Conservation (phyloP, 2,113 vertebrate species). For the Theristicus caerulescens region DNA sequence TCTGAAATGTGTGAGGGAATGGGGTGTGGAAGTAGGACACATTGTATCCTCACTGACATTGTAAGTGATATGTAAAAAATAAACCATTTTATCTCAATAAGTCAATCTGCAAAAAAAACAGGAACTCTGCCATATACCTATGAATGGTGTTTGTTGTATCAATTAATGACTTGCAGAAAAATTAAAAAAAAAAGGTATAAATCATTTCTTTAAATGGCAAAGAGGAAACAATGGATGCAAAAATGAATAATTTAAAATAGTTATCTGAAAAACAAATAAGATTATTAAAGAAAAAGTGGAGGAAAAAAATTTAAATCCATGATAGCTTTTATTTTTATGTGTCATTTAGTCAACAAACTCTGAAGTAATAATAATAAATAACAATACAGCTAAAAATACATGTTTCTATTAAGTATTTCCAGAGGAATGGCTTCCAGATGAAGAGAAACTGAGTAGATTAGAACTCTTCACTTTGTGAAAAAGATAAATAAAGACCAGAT, state of each 20-base stretch:
- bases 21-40: not conserved
- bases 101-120: not conserved
- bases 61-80: not conserved
- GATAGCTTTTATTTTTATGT: not conserved
- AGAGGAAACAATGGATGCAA: not conserved
- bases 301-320: not conserved
- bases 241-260: not conserved
- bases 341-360: not conserved
- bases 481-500: not conserved
- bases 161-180: not conserved
- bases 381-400: not conserved
- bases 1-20: not conserved
- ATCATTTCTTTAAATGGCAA: not conserved
- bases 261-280: not conserved
- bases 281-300: not conserved
- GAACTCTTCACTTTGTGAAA: not conserved
- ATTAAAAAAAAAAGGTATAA: not conserved
- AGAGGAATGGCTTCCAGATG: not conserved
- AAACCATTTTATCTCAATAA: not conserved
- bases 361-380: not conserved
- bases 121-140: not conserved
- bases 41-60: not conserved
- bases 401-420: not conserved
- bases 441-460: not conserved
- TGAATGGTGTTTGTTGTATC: not conserved